Conservation (phyloP, 2,888 invertebrate species). For the Plagodis dolabraria region DNA sequence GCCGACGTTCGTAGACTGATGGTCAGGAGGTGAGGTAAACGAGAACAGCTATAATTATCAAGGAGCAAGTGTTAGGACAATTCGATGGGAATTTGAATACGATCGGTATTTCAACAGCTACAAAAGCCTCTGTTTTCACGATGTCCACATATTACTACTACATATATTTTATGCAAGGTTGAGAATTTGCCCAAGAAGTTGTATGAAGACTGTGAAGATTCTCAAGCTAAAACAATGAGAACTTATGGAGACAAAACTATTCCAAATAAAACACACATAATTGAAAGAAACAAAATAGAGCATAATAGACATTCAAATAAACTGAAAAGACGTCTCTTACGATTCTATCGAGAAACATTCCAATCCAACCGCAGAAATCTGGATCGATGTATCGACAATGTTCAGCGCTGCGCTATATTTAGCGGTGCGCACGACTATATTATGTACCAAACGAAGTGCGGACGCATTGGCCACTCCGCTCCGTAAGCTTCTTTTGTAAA, state of each 20-base stretch:
- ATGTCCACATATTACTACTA: too few species aligned
- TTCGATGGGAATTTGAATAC: too few species aligned
- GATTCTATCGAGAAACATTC: neutral
- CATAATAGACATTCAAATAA: too few species aligned
- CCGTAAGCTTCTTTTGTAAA: constrained; percentile 37
- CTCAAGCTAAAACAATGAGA: too few species aligned
- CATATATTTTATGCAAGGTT: too few species aligned
- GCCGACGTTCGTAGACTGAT: constrained; percentile 20
- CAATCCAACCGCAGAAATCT: constrained; percentile 7
- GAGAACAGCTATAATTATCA: neutral
- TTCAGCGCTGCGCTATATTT: constrained; percentile 45
- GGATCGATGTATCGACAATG: constrained; percentile 40
- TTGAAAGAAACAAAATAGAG: too few species aligned
- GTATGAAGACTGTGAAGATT: too few species aligned
- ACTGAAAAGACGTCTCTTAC: neutral
- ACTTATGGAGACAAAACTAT: too few species aligned
- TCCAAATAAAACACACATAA: too few species aligned
- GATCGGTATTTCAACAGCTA: too few species aligned
- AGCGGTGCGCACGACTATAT: constrained; percentile 42
- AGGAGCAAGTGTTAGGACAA: neutral
- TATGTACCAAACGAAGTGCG: constrained; percentile 15
- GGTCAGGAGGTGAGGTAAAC: neutral
- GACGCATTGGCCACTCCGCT: constrained; percentile 28
- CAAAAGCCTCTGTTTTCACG: too few species aligned
- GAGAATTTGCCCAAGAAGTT: too few species aligned